Conservation (phyloP, 1,140 invertebrate species). For the Oryzaephilus surinamensis region DNA sequence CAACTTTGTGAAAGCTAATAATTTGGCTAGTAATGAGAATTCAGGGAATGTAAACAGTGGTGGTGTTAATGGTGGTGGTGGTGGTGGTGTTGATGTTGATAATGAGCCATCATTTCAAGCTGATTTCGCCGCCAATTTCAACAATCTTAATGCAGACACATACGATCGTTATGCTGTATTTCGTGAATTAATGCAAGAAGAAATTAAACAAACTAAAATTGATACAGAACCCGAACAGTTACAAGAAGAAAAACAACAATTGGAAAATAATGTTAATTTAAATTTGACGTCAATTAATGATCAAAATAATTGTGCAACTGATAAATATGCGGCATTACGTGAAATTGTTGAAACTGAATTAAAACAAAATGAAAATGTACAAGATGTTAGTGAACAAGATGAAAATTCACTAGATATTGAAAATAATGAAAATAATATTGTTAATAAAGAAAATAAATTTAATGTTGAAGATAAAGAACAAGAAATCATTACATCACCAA, state of each 20-base stretch:
- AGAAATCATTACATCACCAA: constrained; percentile 9
- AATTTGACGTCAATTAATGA: constrained; percentile 3
- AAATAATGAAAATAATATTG: constrained; percentile 21
- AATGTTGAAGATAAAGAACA: constrained; percentile 22
- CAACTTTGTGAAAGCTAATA: constrained; percentile 46
- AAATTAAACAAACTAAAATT: constrained; percentile 43
- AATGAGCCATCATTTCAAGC: constrained; percentile 43
- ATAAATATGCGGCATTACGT: constrained; percentile 58
- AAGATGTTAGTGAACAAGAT: constrained; percentile 18
- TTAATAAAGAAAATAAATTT: constrained; percentile 21
- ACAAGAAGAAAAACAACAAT: constrained; percentile 30
- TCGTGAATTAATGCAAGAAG: constrained; percentile 66
- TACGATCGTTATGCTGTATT: constrained; percentile 77
- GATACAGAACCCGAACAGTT: constrained; percentile 33
- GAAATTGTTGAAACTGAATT: constrained; percentile 49
- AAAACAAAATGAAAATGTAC: constrained; percentile 14
- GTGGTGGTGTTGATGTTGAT: too few species aligned
- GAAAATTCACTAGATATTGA: constrained; percentile 2
- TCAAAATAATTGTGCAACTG: constrained; percentile 27
- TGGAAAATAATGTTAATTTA: constrained; percentile 25
- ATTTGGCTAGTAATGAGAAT: constrained; percentile 16
- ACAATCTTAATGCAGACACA: constrained; percentile 41
- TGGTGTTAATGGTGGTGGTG: too few species aligned
- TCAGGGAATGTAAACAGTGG: too few species aligned
- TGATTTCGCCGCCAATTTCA: constrained; percentile 53